Percentiles rank a stretch among this genome's conserved stretches.
Conservation (phyloP, 1,140 invertebrate genomes). For the Heliconius nattereri region DNA sequence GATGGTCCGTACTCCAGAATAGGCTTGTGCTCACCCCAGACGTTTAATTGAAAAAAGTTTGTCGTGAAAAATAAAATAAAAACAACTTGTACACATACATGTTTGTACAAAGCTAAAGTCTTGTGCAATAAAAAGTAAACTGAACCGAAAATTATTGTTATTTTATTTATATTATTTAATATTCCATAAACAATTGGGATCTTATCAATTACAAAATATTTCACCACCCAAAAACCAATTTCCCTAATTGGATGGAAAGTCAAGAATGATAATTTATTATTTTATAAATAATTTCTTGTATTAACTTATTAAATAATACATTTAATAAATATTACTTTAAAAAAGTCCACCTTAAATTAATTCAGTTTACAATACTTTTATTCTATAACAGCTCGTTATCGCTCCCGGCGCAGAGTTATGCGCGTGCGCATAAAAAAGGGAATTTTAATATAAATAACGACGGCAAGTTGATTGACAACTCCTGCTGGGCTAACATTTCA, state of each 20-base stretch:
- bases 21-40: too few species aligned
- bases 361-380: conserved; percentile 16
- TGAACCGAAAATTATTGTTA: too few species aligned
- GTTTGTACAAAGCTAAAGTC: too few species aligned
- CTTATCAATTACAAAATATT: too few species aligned
- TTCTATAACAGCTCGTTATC: conserved; percentile 35
- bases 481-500: conserved; percentile 29
- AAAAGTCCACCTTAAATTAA: not conserved
- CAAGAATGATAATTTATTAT: not conserved
- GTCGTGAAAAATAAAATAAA: too few species aligned
- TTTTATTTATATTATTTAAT: too few species aligned
- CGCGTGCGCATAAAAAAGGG: conserved; percentile 31
- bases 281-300: not conserved
- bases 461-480: conserved; percentile 30
- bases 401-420: conserved; percentile 30
- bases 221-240: not conserved
- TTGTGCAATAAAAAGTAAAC: too few species aligned
- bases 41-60: too few species aligned
- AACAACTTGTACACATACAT: too few species aligned
- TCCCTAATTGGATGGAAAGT: not conserved
- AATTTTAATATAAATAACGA: conserved; percentile 36
- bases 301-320: not conserved
- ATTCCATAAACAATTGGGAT: too few species aligned
- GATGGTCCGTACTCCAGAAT: too few species aligned
- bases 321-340: not conserved